Base-by-base conservation (phyloP, 2,797 vertebrate species). In the Neoniphon sammara region DNA sequence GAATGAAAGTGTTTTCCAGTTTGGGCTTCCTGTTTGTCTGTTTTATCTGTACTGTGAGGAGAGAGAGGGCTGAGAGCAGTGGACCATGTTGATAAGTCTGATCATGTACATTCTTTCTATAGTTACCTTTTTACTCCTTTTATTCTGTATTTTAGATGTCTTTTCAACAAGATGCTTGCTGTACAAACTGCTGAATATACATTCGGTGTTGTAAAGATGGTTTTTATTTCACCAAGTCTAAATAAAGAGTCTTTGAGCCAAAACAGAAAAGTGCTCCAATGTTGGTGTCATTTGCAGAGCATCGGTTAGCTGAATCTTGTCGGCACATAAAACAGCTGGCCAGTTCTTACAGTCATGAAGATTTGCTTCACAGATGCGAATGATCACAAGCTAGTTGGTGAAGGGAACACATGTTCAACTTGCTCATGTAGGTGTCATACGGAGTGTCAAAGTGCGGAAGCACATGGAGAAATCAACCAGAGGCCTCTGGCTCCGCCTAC, bases 181-280 rank as follows among this genome's bases (percentile, higher is more conserved):
- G 90, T 93, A 92, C 87, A 92, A 89, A 92, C 63, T 80, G 80
- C 73, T 89, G 77, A 87, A 75, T 80, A 72, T 77, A 49, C 60
- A 60, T 80, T 56, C 76, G 25, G 54, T 83, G 83, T 85, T 90
- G 87, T 90, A 87, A 87, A 91, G 73, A 88, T 85, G 73, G 67
- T 83, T 27, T 79, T 76, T 64, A 85, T 65, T 86, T 75, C 75
- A 65, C 18, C 46, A 68, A 66, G 77, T 84, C 87, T 87, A 81
- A 93, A 93, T 93, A 93, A 93, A 93, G 88, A 86, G 81, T 89
- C 21, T 82, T 68, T 66, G 6, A 77, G 71, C 27, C 25, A 65
- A 70, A 36, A 70, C 4, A 27, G 57, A 21, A 18, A n/a, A 20
- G 30, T 57, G 15, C 8, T n/a, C 8, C 34, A 15, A 31, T 31